Evolutionary conservation across 2,113 vertebrate genomes (phyloP).

Genomic region (Oreochromis niloticus): DNA sequence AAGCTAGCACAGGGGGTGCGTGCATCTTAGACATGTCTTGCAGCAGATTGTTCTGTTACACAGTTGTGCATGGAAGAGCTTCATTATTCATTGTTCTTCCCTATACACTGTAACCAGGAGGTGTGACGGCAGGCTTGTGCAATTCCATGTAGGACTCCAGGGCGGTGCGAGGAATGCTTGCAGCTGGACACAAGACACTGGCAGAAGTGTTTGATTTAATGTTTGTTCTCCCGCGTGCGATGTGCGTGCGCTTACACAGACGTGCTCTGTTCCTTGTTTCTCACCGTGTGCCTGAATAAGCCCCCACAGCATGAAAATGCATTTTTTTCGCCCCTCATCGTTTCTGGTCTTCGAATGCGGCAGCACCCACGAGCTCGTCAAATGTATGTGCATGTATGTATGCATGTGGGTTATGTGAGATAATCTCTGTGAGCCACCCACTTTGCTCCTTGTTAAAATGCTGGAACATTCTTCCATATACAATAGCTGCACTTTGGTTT

Average conservation of each 20-base stretch:
- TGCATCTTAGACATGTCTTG: neutral
- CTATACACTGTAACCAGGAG: constrained; percentile 43
- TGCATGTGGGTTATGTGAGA: constrained; percentile 36
- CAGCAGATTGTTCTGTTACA: constrained; percentile 3
- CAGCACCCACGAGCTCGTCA: constrained; percentile 51
- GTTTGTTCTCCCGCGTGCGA: constrained; percentile 35
- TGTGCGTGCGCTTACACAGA: constrained; percentile 1
- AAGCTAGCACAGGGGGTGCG: neutral
- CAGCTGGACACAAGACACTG: constrained; percentile 63
- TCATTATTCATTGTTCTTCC: constrained; percentile 51
- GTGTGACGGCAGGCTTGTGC: constrained; percentile 68
- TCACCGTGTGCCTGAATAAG: constrained; percentile 15
- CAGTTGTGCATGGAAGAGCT: constrained; percentile 21
- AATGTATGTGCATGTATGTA: constrained; percentile 16
- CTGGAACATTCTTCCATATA: neutral
- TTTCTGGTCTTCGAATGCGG: constrained; percentile 23
- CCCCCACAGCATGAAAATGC: constrained; percentile 65
- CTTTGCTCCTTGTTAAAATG: constrained; percentile 27
- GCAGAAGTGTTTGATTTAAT: constrained; percentile 65
- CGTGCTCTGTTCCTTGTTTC: constrained; percentile 22
- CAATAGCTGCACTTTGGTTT: constrained; percentile 11
- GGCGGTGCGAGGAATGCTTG: constrained; percentile 67
- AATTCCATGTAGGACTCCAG: constrained; percentile 72
- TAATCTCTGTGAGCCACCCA: constrained; percentile 38
- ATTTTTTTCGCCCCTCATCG: constrained; percentile 56